Base-by-base conservation (phyloP, 2,113 vertebrate genomes). In the Microtus ochrogaster region DNA sequence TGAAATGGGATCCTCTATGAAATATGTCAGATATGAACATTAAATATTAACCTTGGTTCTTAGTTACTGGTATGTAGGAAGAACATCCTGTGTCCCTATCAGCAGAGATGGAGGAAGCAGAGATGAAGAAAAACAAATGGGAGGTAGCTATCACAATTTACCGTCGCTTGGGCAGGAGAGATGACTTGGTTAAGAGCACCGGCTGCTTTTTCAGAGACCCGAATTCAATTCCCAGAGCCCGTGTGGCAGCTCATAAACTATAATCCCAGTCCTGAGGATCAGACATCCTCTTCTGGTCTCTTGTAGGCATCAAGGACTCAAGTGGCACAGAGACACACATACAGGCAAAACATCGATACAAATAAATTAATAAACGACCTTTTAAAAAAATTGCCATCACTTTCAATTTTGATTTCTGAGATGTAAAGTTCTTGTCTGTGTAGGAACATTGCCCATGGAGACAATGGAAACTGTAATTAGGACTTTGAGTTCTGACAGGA, bases 361-460 rank as follows among this genome's bases (percentile, higher is more conserved):
- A 28, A 83, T 13, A 63, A 63, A 63, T 28, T 10, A 39, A 39
- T 5, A 39, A 82, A 61, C 2, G 36, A 82, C 39, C 8, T 24
- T 96, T 33, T 58, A 3, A 79, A 87, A 86, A 52, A 79, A 41
- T 72, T 13, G 33, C 44, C 36, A 91, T 61, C 22, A 88, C 61
- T 91, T 92, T 94, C 73, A n/a, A 1, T 58, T 96, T 93, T 52
- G 52, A 90, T 94, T 94, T 83, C 70, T 1, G 58, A 93, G 39
- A 52, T 90, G 21, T 65, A 85, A 94, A 88, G 14, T 85, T 95
- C 65, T 41, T 63, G 0, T 81, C 44, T 90, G 33, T 82, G 39
- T 93, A 52, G 33, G 65, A 96, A 95, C 41, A 93, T 83, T 44
- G 33, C 61, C 85, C 28, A 14, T 0, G 21, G 58, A 55, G 39